Base-by-base conservation (phyloP, 2,888 invertebrate genomes). In the Encarsia formosa region DNA sequence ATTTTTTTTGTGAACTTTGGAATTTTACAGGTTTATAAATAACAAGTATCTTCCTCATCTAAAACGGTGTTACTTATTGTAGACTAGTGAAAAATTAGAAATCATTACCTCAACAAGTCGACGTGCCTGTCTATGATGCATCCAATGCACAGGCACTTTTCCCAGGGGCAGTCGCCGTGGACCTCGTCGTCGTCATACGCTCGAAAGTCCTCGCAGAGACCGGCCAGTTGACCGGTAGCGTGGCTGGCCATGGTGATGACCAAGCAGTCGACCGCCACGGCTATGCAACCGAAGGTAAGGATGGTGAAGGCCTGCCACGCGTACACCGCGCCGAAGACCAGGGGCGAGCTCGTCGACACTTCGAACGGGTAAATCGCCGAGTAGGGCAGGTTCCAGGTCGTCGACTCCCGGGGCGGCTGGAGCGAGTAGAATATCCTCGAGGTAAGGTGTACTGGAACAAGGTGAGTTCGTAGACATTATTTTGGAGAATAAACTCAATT, bases 211-310 rank as follows among this genome's bases (percentile, higher is more conserved):
- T 52, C 48, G 6, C 53, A 46, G 8, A 59, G 40, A 16, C 59
- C 15, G 8, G 54, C 52, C 23, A 62, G 47, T 39, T 61, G 63
- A 2, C 58, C 58, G 34, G 56, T 59, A 15, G 48, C 54, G 32
- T 61, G 61, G 15, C 59, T 51, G n/a, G 57, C 49, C 2, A 56
- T 49, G n/a, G 58, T 34, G 16, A 42, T 37, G 18, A 58, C 35
- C 18, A 55, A 57, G 39, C 50, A 54, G 20, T 60, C 60, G 13
- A 54, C 35, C 9, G 52, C 29, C 18, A 43, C 31, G 2, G 39
- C 16, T 16, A 22, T 32, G n/a, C n/a, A 35, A 18, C 40, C 29
- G 5, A 38, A 11, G 9, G 3, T 6, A 18, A 41, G 3, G 8
- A 1, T 16, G 13, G 41, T 16, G 41, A 15, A 41, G n/a, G 22